Evolutionary conservation across 2,888 invertebrate species (phyloP).

Genomic region (Synergus japonicus): DNA sequence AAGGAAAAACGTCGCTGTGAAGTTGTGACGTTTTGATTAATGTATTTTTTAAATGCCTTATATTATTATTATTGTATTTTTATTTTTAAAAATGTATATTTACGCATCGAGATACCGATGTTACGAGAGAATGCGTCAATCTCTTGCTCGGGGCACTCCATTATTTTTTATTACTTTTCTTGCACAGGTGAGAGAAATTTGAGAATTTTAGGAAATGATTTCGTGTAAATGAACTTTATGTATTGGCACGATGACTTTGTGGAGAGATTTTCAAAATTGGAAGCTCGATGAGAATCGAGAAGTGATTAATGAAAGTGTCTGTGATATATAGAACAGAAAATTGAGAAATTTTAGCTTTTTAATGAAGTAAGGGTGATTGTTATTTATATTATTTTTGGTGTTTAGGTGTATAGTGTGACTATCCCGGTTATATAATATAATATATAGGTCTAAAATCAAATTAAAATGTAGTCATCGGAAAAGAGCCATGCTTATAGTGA

Average conservation of each 20-base stretch:
- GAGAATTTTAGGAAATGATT: too few species aligned
- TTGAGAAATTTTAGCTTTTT: constrained; percentile 52
- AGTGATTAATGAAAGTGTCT: constrained; percentile 57
- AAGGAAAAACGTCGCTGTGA: background rate
- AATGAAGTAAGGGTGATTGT: constrained; percentile 41
- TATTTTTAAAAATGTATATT: constrained; percentile 61
- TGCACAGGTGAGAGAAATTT: constrained; percentile 1
- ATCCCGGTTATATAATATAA: constrained; percentile 21
- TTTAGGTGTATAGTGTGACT: background rate
- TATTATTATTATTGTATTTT: constrained; percentile 50
- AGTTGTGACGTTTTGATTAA: constrained; percentile 28
- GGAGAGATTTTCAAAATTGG: constrained; percentile 9
- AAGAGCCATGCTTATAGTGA: constrained; percentile 6
- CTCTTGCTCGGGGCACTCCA: constrained; percentile 66
- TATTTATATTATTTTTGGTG: constrained; percentile 23
- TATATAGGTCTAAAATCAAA: constrained; percentile 19
- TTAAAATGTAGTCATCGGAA: background rate
- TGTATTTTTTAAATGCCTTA: constrained; percentile 42
- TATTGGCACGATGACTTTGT: constrained; percentile 31
- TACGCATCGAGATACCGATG: constrained; percentile 68
- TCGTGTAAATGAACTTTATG: too few species aligned
- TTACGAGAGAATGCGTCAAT: constrained; percentile 70
- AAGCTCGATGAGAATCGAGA: constrained; percentile 23
- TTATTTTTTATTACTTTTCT: constrained; percentile 28
- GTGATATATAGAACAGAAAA: constrained; percentile 57